Conservation (phyloP, 2,797 vertebrate genomes). For the Pangasius djambal region DNA sequence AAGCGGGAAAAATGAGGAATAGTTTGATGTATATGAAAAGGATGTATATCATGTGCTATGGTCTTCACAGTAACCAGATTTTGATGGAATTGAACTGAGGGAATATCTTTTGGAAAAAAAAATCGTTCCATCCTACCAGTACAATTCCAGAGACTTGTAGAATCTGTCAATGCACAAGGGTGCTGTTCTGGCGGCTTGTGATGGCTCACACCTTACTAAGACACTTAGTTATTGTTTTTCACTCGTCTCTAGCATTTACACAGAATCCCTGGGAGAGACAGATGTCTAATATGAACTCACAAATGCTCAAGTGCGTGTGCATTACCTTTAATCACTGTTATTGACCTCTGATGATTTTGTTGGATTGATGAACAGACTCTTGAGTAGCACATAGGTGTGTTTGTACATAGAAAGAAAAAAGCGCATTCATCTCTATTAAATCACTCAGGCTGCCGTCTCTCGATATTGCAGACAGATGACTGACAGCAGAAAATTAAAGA, state of each 20-base stretch:
- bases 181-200: not conserved
- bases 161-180: not conserved
- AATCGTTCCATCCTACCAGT: not conserved
- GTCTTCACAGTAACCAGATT: not conserved
- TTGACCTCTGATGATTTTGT: conserved; percentile 32
- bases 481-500: conserved; percentile 60
- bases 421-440: conserved; percentile 43
- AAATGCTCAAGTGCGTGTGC: conserved; percentile 24
- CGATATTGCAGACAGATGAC: conserved; percentile 49
- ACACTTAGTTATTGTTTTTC: not conserved
- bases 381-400: not conserved
- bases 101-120: not conserved
- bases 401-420: not conserved
- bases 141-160: not conserved
- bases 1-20: not conserved
- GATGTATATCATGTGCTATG: not conserved
- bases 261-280: conserved; percentile 10
- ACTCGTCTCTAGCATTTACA: conserved; percentile 9
- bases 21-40: not conserved
- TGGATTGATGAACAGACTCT: conserved; percentile 15
- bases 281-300: conserved; percentile 34
- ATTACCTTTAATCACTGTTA: conserved; percentile 52
- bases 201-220: not conserved
- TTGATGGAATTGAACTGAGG: not conserved
- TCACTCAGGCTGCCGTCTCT: conserved; percentile 34